These are phyloP conservation scores for Drosophila pseudotakahashii DNA, from an alignment of 2,888 invertebrate species.

Conservation along the genomic window DNA sequence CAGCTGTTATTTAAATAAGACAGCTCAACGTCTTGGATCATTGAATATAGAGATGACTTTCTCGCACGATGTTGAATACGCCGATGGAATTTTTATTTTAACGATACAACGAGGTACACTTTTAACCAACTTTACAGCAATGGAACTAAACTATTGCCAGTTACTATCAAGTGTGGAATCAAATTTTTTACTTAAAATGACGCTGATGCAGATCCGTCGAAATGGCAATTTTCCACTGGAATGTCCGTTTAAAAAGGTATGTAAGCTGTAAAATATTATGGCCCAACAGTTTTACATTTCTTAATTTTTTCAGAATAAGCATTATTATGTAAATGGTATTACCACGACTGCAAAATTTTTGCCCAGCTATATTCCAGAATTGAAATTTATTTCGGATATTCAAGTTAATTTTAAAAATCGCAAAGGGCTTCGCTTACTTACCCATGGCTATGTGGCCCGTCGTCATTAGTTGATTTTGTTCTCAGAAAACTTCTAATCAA, in stretches of 20 bases:
- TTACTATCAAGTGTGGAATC: neutral
- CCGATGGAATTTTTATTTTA: neutral
- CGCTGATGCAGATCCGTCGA: neutral
- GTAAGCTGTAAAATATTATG: neutral
- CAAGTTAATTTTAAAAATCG: neutral
- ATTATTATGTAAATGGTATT: neutral
- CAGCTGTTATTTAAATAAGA: neutral
- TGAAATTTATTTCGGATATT: neutral
- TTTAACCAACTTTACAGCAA: neutral
- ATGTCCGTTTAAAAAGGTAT: neutral
- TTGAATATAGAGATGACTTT: neutral
- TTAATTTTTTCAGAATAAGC: neutral
- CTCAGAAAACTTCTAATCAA: neutral
- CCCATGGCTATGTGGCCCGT: neutral
- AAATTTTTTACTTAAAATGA: neutral
- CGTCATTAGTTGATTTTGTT: neutral
- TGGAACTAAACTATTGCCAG: neutral
- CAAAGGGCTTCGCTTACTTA: neutral
- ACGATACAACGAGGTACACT: neutral
- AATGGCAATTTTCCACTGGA: neutral
- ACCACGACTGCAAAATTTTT: neutral
- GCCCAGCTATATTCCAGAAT: neutral
- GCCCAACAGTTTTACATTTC: neutral
- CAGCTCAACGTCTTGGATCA: neutral
- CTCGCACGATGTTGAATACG: neutral